These are phyloP conservation scores for Andrena haemorrhoa DNA, from an alignment of 2,888 invertebrate genomes.

Conservation along the genomic window DNA sequence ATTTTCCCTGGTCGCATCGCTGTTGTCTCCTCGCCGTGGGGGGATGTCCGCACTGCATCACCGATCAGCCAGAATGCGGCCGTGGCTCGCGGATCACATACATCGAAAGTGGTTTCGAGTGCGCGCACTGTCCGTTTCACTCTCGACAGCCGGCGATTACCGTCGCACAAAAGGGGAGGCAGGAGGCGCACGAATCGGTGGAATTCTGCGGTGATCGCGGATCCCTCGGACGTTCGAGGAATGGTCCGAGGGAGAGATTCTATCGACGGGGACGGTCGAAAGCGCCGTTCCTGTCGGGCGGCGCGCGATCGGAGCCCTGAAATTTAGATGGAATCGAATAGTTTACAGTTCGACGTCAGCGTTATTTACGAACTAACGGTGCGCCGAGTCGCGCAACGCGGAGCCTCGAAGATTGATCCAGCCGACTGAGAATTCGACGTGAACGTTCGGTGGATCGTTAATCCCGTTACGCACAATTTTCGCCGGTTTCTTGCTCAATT, in stretches of 20 bases:
- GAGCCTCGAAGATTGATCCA: neutral
- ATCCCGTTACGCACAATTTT: constrained; percentile 49
- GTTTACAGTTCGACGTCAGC: constrained; percentile 3
- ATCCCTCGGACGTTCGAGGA: neutral
- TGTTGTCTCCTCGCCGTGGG: neutral
- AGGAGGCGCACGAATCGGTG: constrained; percentile 4
- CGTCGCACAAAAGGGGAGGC: constrained; percentile 3
- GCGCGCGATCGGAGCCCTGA: neutral
- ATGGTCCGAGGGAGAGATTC: neutral
- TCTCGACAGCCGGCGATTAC: constrained; percentile 41
- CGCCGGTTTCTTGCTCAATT: neutral
- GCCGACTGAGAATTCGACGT: neutral
- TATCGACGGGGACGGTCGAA: constrained; percentile 1
- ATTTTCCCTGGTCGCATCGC: neutral
- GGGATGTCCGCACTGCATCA: constrained; percentile 23
- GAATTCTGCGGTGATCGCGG: neutral
- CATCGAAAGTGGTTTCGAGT: constrained; percentile 51
- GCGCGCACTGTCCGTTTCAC: constrained; percentile 53
- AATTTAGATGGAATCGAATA: too few relatives aligned
- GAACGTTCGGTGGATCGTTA: neutral
- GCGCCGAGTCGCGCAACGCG: neutral
- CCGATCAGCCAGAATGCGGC: constrained; percentile 30
- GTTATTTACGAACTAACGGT: constrained; percentile 8
- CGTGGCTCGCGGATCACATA: constrained; percentile 28
- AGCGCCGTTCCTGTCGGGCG: neutral